Evolutionary conservation across 2,797 vertebrate genomes (phyloP).

Genomic region (Protonibea diacanthus): DNA sequence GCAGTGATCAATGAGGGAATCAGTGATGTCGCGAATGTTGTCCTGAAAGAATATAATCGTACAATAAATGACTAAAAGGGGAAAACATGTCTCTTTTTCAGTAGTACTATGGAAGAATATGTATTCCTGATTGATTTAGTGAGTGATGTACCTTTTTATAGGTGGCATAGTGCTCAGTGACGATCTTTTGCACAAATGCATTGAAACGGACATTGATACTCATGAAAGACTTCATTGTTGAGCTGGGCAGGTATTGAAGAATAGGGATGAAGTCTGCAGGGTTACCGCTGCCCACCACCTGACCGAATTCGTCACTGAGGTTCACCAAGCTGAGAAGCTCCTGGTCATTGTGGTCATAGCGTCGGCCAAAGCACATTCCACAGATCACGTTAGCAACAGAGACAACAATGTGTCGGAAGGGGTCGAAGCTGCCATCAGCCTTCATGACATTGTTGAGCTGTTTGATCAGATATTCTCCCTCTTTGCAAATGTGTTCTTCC

Average conservation of each 20-base stretch:
- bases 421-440: slow-evolving; percentile 86
- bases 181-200: slow-evolving; percentile 82
- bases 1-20: slow-evolving; percentile 93
- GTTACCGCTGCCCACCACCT: slow-evolving; percentile 84
- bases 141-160: slow-evolving; percentile 88
- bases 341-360: slow-evolving; percentile 88
- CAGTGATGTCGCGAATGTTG: slow-evolving; percentile 93
- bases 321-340: slow-evolving; percentile 88
- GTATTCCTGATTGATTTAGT: neutral
- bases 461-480: slow-evolving; percentile 83
- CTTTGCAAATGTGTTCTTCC: slow-evolving; percentile 91
- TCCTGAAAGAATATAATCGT: slow-evolving; percentile 79
- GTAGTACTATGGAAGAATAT: neutral
- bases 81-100: neutral
- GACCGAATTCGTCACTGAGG: slow-evolving; percentile 87
- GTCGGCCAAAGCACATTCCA: slow-evolving; percentile 92
- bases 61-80: neutral
- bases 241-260: slow-evolving; percentile 89
- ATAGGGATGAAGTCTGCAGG: slow-evolving; percentile 92
- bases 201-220: slow-evolving; percentile 83
- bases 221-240: slow-evolving; percentile 84
- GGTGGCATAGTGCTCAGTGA: slow-evolving; percentile 89
- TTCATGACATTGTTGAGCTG: slow-evolving; percentile 85
- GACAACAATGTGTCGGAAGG: slow-evolving; percentile 85
- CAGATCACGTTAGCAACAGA: slow-evolving; percentile 94